Evolutionary conservation across 2,888 invertebrate species (phyloP), one percentile per base, ranked within the genome.

Genomic region (Lottia gigantea): DNA sequence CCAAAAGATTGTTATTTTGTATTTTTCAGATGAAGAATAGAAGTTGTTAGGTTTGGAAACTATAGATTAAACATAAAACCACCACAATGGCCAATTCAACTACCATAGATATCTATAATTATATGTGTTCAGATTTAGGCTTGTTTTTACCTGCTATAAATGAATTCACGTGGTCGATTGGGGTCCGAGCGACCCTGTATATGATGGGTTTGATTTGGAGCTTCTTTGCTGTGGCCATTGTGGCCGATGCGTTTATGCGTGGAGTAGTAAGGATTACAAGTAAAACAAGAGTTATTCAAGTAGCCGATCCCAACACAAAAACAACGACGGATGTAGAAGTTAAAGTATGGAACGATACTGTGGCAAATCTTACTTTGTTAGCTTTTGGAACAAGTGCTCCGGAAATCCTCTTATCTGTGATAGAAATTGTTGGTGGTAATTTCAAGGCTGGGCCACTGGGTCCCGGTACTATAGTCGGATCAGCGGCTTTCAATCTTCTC

Each of bases 201-300:
- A 80, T 91, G 4, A 55, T 89, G 8, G 90, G 88, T 1, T 87
- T 91, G 64, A 76, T 91, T 16, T 91, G 91, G 87, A 90, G 90
- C 78, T 91, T 91, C 82, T 83, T 91, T 70, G 91, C 91, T 0
- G 89, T 91, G n/a, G 91, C 91, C 68, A 91, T 91, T 74, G 90
- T 91, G n/a, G 91, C 91, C 8, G 91, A 91, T 79, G 87, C 90
- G 71, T 91, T 91, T 83, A 91, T 91, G 91, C 90, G 91, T 74
- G 87, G 91, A 66, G 91, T 91, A 70, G 91, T 91, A 81, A 90
- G 90, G 80, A 91, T 91, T 79, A 91, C 91, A 14, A 90, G 90
- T 78, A 90, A 90, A 82, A 91, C 90, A 1, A 83, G 88, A 64
- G 89, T 88, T 76, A 89, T 91, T 40, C 78, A 82, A 76, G 76